Percentiles rank a stretch among this genome's conserved stretches.
phyloP scores from a whole-genome alignment of 2,113 vertebrate genomes.

The Anarhynchus alexandrinus region DNA sequence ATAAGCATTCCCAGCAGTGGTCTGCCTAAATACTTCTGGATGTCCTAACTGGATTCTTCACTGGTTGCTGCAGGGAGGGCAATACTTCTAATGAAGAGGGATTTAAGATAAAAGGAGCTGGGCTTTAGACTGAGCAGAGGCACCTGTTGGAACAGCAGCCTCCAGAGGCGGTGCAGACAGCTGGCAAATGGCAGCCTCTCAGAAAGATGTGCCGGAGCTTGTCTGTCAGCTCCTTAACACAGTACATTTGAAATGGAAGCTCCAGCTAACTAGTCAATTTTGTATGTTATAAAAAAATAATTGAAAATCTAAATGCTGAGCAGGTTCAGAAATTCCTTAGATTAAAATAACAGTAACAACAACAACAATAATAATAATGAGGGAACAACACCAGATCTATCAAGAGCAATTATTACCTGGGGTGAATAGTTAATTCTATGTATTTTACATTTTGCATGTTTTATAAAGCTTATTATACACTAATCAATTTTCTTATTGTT shows the following conservation, averaged over 20 bases:
- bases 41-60: background rate
- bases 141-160: background rate
- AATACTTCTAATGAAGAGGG: background rate
- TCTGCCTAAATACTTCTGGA: background rate
- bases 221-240: background rate
- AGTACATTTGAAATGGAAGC: background rate
- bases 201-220: background rate
- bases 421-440: background rate
- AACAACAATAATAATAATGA: background rate
- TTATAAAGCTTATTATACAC: background rate
- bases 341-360: background rate
- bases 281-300: background rate
- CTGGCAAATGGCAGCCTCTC: background rate
- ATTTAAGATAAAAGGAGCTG: background rate
- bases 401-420: background rate
- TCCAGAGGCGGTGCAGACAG: background rate
- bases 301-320: fast-evolving
- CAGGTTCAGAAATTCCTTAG: background rate
- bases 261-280: background rate
- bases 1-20: background rate
- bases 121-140: background rate
- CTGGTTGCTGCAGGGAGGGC: background rate
- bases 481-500: background rate
- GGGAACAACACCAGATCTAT: background rate
- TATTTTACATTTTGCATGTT: background rate